Evolutionary conservation across 2,888 invertebrate genomes (phyloP), one percentile per base, ranked within the genome.

Genomic region (Troides aeacus): DNA sequence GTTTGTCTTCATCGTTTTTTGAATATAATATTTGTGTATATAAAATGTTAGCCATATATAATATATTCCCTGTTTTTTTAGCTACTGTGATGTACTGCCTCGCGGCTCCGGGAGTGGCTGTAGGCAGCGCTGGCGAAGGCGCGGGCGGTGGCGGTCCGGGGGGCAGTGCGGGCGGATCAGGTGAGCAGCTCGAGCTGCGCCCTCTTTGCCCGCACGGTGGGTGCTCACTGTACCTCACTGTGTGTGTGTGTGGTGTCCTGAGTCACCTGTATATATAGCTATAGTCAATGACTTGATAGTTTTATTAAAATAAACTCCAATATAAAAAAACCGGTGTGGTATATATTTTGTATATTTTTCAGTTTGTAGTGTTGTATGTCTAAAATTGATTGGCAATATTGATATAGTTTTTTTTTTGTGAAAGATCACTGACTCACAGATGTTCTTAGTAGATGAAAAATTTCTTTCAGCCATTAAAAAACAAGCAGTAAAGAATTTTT

Each of bases 31-130:
- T 30, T 30, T 5, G 30, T 30, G 30, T 30, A 30, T 30, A 30
- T 30, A 30, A 30, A 30, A 30, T 30, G 3, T 30, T 30, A 30
- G 30, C 30, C 30, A 30, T 30, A 30, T 30, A 30, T 30, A 30
- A 30, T 30, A 5, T 30, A 30, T 4, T 30, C 5, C 3, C 3
- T 30, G 30, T 30, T 53, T 30, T 50, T 65, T 50, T 62, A 92
- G 92, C 93, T 72, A 93, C 93, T 39, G 91, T 93, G 81, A 92
- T 93, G 91, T 93, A 93, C 84, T 89, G 89, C 82, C 81, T 92
- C 77, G 90, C 87, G 76, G 84, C 88, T 69, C 82, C 87, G 64
- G 77, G 78, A 53, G 69, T 75, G 68, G 73, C 78, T 68, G 69
- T 75, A 61, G 76, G 75, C 65, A 73, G 76, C 50, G 73, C n/a